A percentile compares a stretch with the other conserved stretches of the same genome.
phyloP scores from a whole-genome alignment of 2,797 vertebrate species.

The Mycteria americana region DNA sequence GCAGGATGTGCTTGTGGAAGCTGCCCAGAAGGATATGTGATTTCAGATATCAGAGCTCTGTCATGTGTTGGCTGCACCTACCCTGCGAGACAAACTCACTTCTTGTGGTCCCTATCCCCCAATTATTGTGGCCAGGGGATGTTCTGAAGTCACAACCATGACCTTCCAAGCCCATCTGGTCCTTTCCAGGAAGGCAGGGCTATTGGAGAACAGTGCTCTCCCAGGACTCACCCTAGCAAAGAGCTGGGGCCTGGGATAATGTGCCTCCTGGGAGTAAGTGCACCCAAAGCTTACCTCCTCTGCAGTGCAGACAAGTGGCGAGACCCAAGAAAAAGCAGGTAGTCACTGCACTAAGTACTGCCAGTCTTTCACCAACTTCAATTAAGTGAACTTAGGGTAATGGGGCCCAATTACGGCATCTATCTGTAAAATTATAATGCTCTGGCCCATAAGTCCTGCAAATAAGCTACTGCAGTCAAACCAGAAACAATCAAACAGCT shows the following conservation, averaged over 20 bases:
- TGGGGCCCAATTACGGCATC: not conserved
- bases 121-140: not conserved
- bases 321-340: not conserved
- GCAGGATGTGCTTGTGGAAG: not conserved
- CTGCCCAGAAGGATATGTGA: not conserved
- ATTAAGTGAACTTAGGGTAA: not conserved
- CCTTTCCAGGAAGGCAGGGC: not conserved
- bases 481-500: not conserved
- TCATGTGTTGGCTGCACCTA: not conserved
- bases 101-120: not conserved
- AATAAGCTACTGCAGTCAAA: not conserved
- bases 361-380: not conserved
- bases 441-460: not conserved
- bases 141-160: not conserved
- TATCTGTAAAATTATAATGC: not conserved
- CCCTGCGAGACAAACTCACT: not conserved
- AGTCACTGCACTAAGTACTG: not conserved
- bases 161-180: not conserved
- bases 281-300: not conserved
- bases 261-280: not conserved
- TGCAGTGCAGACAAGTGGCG: rapidly evolving
- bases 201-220: not conserved
- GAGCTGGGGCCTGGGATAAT: not conserved
- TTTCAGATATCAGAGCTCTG: not conserved
- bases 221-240: not conserved